These are phyloP conservation scores for Rhamphomyia laevipes DNA, from an alignment of 2,888 invertebrate genomes.

Conservation along the genomic window DNA sequence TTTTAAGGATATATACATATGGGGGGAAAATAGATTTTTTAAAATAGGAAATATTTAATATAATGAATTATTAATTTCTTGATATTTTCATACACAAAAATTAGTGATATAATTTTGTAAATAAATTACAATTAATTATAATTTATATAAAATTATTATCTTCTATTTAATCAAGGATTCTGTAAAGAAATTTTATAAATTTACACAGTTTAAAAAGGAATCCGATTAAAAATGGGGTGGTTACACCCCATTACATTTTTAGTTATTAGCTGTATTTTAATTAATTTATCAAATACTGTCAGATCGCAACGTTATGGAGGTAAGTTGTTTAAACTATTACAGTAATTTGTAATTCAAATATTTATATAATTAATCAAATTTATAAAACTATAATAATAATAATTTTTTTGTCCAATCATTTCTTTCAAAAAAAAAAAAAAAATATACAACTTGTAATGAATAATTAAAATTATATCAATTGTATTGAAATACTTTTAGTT, in stretches of 20 bases:
- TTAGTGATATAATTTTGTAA: not conserved
- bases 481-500: too few relatives aligned
- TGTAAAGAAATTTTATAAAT: too few relatives aligned
- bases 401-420: too few relatives aligned
- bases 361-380: too few relatives aligned
- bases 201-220: not conserved
- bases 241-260: slow-evolving; percentile 22
- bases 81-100: not conserved
- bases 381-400: too few relatives aligned
- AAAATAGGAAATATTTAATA: not conserved
- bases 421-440: too few relatives aligned
- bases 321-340: slow-evolving; percentile 3
- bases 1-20: too few relatives aligned
- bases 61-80: not conserved
- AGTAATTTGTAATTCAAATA: too few relatives aligned
- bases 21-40: not conserved
- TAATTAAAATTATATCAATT: too few relatives aligned
- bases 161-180: too few relatives aligned
- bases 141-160: too few relatives aligned
- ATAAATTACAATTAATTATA: not conserved
- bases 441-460: too few relatives aligned
- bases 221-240: slow-evolving; percentile 23
- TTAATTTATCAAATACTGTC: not conserved
- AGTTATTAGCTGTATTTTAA: slow-evolving; percentile 9
- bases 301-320: not conserved